Evolutionary conservation across 2,888 invertebrate genomes (phyloP).

Genomic region (Dicyrtoma fusca): DNA sequence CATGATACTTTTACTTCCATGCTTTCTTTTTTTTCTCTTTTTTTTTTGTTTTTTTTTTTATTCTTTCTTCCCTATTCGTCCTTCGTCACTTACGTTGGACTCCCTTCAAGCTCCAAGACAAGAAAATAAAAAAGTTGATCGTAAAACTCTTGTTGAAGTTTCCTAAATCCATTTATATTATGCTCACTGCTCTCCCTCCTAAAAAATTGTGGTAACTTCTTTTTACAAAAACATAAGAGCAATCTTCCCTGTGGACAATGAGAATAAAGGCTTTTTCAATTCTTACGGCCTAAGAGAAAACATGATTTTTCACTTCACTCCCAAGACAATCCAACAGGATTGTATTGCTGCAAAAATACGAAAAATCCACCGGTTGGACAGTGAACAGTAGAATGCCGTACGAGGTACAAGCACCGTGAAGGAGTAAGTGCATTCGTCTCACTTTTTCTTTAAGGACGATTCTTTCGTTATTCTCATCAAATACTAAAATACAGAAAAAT

Average conservation of each 20-base stretch:
- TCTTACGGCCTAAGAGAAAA: too few species aligned
- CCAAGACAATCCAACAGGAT: conserved; percentile 32
- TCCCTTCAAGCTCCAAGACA: neutral
- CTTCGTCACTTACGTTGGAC: neutral
- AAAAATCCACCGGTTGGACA: too few species aligned
- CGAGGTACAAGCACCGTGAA: too few species aligned
- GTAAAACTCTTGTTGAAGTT: neutral
- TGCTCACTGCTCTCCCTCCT: neutral
- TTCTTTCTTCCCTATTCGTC: neutral
- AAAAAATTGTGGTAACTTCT: neutral
- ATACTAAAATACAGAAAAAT: too few species aligned
- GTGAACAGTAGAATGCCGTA: too few species aligned
- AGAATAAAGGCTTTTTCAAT: conserved; percentile 37
- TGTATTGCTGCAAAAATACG: neutral
- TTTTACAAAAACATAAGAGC: conserved; percentile 9
- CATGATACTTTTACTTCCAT: too few species aligned
- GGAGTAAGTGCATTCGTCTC: too few species aligned
- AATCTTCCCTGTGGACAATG: conserved; percentile 38
- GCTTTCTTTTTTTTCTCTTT: too few species aligned
- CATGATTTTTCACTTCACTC: conserved; percentile 46
- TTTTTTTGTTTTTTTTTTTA: neutral
- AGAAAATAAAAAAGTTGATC: neutral
- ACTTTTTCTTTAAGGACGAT: too few species aligned
- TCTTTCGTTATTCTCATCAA: too few species aligned
- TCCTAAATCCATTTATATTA: neutral